A percentile compares a stretch with the other conserved stretches of the same genome.
phyloP scores from a whole-genome alignment of 1,140 invertebrate species.

The Heliothis subflexa region DNA sequence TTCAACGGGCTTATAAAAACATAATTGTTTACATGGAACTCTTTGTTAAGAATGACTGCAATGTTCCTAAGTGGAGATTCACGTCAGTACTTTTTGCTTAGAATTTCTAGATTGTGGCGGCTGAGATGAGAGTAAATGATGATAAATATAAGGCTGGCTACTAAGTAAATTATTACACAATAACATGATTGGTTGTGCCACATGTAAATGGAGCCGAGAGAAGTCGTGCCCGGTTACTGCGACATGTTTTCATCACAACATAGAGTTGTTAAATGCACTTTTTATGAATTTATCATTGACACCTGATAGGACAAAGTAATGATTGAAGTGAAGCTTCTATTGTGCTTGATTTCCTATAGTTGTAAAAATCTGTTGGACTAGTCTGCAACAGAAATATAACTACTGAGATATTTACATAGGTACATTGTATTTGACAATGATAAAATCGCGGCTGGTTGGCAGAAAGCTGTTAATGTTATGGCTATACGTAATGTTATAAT shows the following conservation, averaged over 20 bases:
- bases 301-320: too few relatives aligned
- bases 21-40: conserved; percentile 46
- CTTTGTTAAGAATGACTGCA: conserved; percentile 11
- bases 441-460: background rate
- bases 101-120: conserved; percentile 10
- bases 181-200: conserved; percentile 40
- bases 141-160: conserved; percentile 21
- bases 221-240: background rate
- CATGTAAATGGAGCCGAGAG: conserved; percentile 40
- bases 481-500: background rate
- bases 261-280: background rate
- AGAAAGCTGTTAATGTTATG: conserved; percentile 7
- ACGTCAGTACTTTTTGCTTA: conserved; percentile 1
- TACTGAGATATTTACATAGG: too few relatives aligned
- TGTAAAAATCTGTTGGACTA: too few relatives aligned
- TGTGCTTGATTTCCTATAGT: too few relatives aligned
- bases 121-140: background rate
- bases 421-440: background rate
- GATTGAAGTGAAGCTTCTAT: too few relatives aligned
- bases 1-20: conserved; percentile 43
- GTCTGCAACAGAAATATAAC: too few relatives aligned
- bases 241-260: background rate
- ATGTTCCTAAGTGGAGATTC: conserved; percentile 18
- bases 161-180: conserved; percentile 44
- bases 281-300: background rate